Evolutionary conservation across 2,113 vertebrate genomes (phyloP).

Genomic region (Pristiophorus japonicus): DNA sequence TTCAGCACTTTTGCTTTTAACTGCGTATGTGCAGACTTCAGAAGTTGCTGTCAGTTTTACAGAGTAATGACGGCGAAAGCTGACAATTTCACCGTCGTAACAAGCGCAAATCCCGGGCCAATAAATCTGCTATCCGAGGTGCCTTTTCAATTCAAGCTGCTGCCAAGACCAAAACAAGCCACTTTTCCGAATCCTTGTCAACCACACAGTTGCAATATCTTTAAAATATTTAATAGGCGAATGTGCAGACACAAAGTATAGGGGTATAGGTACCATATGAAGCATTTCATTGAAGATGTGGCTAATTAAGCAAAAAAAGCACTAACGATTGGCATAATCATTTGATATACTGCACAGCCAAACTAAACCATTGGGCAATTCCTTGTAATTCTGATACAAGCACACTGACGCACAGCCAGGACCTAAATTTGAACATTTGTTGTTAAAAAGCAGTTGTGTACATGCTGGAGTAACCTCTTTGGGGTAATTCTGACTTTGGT

Average conservation of each 20-base stretch:
- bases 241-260: neutral
- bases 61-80: no score
- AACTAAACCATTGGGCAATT: neutral
- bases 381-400: neutral
- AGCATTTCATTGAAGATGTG: neutral
- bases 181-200: neutral
- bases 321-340: neutral
- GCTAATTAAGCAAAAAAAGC: neutral
- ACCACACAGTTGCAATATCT: constrained; percentile 8
- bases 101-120: no score
- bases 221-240: constrained; percentile 8
- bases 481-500: neutral
- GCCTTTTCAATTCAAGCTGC: neutral
- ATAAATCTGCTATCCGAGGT: neutral
- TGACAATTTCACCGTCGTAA: no score
- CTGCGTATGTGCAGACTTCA: no score
- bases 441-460: neutral
- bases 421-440: neutral
- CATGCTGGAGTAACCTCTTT: neutral
- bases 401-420: neutral
- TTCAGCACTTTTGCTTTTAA: no score
- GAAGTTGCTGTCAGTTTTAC: no score
- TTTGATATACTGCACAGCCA: neutral
- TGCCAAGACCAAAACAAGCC: neutral
- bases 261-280: no score